A percentile compares a stretch with the other conserved stretches of the same genome.
phyloP scores from a whole-genome alignment of 2,797 vertebrate species.

The Streptopelia turtur region DNA sequence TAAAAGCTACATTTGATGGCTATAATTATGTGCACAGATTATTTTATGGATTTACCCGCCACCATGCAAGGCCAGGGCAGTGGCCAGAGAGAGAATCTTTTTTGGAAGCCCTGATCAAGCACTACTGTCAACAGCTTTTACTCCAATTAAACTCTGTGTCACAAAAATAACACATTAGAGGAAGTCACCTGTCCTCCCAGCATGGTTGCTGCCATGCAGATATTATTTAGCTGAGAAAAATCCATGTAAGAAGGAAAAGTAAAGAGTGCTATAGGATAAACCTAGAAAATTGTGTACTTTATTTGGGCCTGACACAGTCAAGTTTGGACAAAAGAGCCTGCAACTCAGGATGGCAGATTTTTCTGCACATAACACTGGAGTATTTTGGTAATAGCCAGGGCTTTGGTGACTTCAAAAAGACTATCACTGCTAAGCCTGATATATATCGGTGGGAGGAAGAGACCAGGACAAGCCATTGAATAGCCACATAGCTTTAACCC shows the following conservation, averaged over 20 bases:
- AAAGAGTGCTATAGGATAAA: neutral
- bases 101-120: neutral
- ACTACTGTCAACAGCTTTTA: constrained; percentile 10
- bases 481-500: neutral
- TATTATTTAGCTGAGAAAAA: neutral
- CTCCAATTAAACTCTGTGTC: neutral
- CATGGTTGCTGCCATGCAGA: neutral
- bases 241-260: neutral
- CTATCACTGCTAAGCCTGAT: neutral
- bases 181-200: neutral
- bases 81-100: neutral
- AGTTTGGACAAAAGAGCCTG: neutral
- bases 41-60: neutral
- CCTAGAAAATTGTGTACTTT: neutral
- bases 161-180: constrained; percentile 13
- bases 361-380: neutral
- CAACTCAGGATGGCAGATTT: neutral
- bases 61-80: neutral
- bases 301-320: neutral
- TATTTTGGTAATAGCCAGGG: neutral
- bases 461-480: neutral
- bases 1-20: neutral
- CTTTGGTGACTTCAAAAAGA: neutral
- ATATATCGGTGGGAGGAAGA: neutral
- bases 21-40: neutral